phyloP scores from a whole-genome alignment of 2,113 vertebrate genomes.

The Silurus glanis region DNA sequence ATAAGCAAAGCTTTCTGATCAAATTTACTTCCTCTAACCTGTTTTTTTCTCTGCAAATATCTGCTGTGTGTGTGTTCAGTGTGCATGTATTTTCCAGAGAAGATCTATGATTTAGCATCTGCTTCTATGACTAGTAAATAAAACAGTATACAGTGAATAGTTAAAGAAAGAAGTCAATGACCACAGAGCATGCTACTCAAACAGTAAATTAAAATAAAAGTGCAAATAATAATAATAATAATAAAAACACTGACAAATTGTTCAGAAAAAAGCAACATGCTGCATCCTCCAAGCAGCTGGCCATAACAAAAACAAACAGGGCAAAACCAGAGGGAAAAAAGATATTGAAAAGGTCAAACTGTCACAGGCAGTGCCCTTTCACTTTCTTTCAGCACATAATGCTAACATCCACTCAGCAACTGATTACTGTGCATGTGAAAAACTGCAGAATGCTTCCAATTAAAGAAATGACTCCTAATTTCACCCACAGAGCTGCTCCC shows the following conservation, averaged over 20 bases:
- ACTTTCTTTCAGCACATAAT: conserved; percentile 41
- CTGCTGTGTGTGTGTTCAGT: neutral
- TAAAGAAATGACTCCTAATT: conserved; percentile 37
- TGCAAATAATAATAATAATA: neutral
- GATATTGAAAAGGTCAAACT: conserved; percentile 49
- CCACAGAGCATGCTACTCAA: neutral
- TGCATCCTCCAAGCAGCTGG: neutral
- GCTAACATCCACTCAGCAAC: conserved; percentile 37
- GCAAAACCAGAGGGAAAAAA: conserved; percentile 14
- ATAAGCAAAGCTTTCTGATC: neutral
- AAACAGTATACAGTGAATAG: neutral
- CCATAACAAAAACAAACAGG: conserved; percentile 14
- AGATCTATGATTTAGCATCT: neutral
- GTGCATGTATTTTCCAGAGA: neutral
- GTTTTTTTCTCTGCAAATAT: neutral
- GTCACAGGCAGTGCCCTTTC: conserved; percentile 44
- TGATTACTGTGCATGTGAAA: conserved; percentile 37
- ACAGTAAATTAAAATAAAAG: neutral
- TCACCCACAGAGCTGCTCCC: neutral
- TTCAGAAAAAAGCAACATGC: conserved; percentile 6
- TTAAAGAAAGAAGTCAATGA: neutral
- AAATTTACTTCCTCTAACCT: neutral
- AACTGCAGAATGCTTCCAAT: conserved; percentile 46
- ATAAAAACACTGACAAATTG: neutral
- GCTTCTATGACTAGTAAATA: neutral